Evolutionary conservation across 1,140 invertebrate genomes (phyloP).

Genomic region (Drosophila lini): DNA sequence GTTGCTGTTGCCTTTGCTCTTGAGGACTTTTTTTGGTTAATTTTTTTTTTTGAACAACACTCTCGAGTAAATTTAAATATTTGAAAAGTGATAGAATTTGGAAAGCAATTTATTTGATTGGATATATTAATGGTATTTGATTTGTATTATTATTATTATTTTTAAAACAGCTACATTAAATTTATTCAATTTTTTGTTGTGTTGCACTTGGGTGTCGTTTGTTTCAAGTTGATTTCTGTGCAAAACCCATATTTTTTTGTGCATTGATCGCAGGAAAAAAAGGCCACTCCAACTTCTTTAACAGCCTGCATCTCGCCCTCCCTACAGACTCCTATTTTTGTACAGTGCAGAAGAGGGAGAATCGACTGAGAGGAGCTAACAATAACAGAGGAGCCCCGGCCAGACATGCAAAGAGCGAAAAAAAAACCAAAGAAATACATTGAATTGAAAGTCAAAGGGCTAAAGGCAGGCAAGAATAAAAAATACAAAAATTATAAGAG

Average conservation of each 20-base stretch:
- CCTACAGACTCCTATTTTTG: conserved; percentile 56
- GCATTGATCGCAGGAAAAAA: conserved; percentile 67
- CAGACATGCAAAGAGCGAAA: conserved; percentile 69
- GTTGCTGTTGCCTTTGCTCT: conserved; percentile 23
- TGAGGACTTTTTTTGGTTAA: conserved; percentile 36
- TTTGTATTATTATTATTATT: background rate
- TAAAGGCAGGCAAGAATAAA: conserved; percentile 18
- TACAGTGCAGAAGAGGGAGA: conserved; percentile 30
- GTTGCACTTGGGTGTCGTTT: conserved; percentile 1
- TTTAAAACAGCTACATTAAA: no score
- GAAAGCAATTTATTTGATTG: background rate
- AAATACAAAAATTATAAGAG: background rate
- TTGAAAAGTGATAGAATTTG: background rate
- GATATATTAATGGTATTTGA: background rate
- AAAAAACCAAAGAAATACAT: conserved; percentile 37
- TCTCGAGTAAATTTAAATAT: background rate
- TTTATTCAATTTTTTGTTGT: background rate
- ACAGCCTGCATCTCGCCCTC: background rate
- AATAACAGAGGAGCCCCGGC: conserved; percentile 22
- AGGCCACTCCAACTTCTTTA: conserved; percentile 60
- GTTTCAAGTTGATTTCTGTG: conserved; percentile 60
- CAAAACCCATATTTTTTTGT: background rate
- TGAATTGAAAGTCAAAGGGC: conserved; percentile 44
- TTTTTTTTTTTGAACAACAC: conserved; percentile 20
- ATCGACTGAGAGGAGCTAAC: conserved; percentile 9